Conservation (phyloP, 2,113 vertebrate species). For the Eurystomus gularis region DNA sequence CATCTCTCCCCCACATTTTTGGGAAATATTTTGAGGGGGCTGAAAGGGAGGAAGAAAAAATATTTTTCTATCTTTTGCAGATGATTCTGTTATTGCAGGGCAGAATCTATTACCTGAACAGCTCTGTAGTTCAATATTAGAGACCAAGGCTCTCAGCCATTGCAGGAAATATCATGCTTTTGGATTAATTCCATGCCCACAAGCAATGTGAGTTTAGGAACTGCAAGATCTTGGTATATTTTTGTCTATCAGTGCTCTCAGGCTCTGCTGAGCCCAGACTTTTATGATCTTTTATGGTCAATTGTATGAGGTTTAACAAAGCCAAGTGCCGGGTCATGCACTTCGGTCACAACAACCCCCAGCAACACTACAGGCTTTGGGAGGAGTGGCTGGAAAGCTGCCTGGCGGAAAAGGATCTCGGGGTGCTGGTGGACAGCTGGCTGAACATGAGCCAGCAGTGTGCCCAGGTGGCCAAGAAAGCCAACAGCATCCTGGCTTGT, state of each 20-base stretch:
- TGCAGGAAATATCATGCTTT: not conserved
- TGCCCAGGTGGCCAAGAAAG: too few relatives aligned
- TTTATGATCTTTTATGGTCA: too few relatives aligned
- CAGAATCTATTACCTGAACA: not conserved
- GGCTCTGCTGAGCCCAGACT: not conserved
- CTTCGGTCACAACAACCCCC: too few relatives aligned
- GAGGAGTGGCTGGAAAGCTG: too few relatives aligned
- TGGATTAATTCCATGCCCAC: fast-evolving
- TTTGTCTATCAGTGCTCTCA: not conserved
- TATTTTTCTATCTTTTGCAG: not conserved
- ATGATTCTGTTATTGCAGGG: not conserved
- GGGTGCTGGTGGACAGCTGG: too few relatives aligned
- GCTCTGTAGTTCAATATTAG: not conserved
- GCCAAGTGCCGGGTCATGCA: too few relatives aligned
- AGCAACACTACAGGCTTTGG: too few relatives aligned
- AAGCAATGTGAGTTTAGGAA: not conserved
- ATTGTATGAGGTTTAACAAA: too few relatives aligned
- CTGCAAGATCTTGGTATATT: not conserved
- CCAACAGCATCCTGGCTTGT: too few relatives aligned
- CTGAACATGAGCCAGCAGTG: too few relatives aligned
- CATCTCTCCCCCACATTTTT: not conserved
- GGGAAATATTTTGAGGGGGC: not conserved
- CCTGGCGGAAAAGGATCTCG: too few relatives aligned
- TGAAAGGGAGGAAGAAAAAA: not conserved
- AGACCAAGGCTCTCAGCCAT: not conserved